Percentiles rank a stretch among this genome's conserved stretches.
phyloP scores from a whole-genome alignment of 2,113 vertebrate species.

The Cisticola juncidis region DNA sequence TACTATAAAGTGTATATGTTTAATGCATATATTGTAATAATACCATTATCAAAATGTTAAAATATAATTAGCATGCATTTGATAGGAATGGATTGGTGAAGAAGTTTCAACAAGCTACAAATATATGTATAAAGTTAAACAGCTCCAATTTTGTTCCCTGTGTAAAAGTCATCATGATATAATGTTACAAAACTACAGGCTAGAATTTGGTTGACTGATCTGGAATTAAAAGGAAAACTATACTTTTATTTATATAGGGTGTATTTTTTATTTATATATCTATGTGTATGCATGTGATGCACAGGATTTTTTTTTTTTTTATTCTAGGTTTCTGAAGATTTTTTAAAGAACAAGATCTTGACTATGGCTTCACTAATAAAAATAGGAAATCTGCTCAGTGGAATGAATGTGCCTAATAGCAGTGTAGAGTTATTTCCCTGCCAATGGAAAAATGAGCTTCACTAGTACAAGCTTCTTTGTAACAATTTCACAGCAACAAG shows the following conservation, averaged over 20 bases:
- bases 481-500: background rate
- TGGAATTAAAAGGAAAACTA: background rate
- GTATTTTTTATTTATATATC: background rate
- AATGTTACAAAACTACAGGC: background rate
- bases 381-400: background rate
- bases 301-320: background rate
- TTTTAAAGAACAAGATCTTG: background rate
- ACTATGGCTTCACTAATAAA: background rate
- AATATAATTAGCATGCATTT: background rate
- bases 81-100: background rate
- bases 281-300: background rate
- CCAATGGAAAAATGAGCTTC: background rate
- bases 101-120: background rate
- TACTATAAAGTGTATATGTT: background rate
- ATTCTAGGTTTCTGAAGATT: background rate
- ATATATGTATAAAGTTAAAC: rapidly evolving
- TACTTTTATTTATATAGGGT: background rate
- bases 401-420: background rate
- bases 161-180: background rate
- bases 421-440: background rate
- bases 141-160: background rate
- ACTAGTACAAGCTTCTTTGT: background rate
- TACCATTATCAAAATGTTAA: background rate
- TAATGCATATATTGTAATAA: background rate
- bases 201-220: background rate